phyloP scores from a whole-genome alignment of 2,888 invertebrate genomes.

The Limulus polyphemus region DNA sequence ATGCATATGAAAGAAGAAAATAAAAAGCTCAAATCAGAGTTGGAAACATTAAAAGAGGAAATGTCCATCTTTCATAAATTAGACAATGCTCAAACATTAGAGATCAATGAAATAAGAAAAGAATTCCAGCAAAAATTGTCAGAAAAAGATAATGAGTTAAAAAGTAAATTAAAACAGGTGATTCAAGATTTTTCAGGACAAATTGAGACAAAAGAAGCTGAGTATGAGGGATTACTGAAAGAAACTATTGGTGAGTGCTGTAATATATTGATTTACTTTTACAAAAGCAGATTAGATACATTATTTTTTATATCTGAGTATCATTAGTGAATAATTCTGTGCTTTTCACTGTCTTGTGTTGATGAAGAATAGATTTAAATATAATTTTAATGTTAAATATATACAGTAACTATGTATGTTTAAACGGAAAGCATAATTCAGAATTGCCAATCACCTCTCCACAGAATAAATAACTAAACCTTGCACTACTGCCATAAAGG shows the following conservation, averaged over 20 bases:
- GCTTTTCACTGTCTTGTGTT: too few species aligned
- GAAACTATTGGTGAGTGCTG: conserved; percentile 13
- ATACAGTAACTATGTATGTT: too few species aligned
- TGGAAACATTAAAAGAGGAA: background rate
- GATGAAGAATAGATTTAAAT: too few species aligned
- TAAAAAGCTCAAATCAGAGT: conserved; percentile 5
- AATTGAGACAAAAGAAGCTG: conserved; percentile 17
- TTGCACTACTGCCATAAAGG: too few species aligned
- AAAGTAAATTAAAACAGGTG: conserved; percentile 9
- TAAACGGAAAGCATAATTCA: too few species aligned
- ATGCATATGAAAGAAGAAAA: conserved; percentile 8
- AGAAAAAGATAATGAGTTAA: conserved; percentile 3
- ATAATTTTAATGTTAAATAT: too few species aligned
- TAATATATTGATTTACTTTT: conserved; percentile 6
- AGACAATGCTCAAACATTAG: background rate
- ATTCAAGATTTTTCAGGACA: conserved; percentile 11
- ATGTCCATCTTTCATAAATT: too few species aligned
- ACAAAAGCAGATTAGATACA: too few species aligned
- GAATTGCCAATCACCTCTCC: too few species aligned
- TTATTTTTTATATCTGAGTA: too few species aligned
- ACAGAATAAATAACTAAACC: too few species aligned
- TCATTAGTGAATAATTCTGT: too few species aligned
- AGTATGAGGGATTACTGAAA: conserved; percentile 10
- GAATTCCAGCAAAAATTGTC: background rate
- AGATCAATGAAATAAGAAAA: background rate